These are phyloP conservation scores for Danaus chrysippus DNA, from an alignment of 2,888 invertebrate genomes.

Conservation along the genomic window DNA sequence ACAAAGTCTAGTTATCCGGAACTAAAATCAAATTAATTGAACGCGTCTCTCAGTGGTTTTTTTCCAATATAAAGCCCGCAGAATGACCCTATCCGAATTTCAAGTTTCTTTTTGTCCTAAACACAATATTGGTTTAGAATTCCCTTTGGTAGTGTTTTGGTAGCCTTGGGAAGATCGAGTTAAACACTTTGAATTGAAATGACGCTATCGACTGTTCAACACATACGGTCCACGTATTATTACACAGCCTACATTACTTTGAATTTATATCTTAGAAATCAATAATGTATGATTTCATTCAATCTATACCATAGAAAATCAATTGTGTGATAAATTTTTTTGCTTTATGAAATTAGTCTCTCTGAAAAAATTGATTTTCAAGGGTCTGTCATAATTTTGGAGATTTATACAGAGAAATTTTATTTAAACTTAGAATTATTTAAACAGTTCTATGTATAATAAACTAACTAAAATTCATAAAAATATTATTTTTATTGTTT, in stretches of 20 bases:
- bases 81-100: slow-evolving; percentile 52
- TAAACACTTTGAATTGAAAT: slow-evolving; percentile 62
- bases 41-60: slow-evolving; percentile 20
- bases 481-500: no score
- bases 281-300: background rate
- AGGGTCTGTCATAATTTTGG: no score
- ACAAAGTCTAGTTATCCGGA: no score
- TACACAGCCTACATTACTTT: background rate
- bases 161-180: slow-evolving; percentile 41
- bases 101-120: slow-evolving; percentile 43
- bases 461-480: no score
- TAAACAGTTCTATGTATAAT: no score
- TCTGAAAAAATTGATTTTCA: background rate
- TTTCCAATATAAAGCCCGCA: slow-evolving; percentile 39
- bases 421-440: no score
- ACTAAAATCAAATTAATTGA: background rate
- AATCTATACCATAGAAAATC: background rate
- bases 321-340: background rate
- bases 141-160: slow-evolving; percentile 40
- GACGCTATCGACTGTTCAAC: slow-evolving; percentile 56
- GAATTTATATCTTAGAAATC: background rate
- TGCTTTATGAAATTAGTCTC: background rate
- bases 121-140: slow-evolving; percentile 33
- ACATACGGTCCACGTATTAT: slow-evolving; percentile 32
- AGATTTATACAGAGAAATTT: no score